Percentiles rank a stretch among this genome's conserved stretches.
Conservation (phyloP, 2,113 vertebrate genomes). For the Chaetorhynchus papuensis region DNA sequence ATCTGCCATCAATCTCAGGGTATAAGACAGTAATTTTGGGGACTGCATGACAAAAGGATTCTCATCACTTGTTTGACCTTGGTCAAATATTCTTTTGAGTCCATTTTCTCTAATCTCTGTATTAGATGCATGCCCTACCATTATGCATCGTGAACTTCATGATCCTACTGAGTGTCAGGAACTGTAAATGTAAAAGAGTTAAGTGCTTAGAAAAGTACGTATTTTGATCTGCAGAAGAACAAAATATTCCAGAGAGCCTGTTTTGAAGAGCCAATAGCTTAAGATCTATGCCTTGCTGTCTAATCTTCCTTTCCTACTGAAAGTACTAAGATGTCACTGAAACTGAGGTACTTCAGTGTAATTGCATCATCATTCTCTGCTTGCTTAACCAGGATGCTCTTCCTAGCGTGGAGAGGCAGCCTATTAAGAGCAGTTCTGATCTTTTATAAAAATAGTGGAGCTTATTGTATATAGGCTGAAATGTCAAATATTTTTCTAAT, state of each 20-base stretch:
- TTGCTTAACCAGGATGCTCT: neutral
- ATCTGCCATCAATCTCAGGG: neutral
- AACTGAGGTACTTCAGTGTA: neutral
- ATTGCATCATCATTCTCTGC: neutral
- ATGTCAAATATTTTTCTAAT: neutral
- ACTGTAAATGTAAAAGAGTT: neutral
- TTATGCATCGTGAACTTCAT: neutral
- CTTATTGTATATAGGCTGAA: neutral
- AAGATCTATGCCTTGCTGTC: neutral
- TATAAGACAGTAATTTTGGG: neutral
- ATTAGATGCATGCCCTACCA: neutral
- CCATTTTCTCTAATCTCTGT: neutral
- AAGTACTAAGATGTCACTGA: neutral
- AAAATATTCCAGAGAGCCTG: neutral
- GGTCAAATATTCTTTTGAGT: neutral
- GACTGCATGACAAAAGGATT: neutral
- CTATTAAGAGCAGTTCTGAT: conserved; percentile 18
- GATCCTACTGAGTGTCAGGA: neutral
- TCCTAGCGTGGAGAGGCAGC: neutral
- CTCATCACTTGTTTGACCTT: neutral
- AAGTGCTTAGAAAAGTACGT: neutral
- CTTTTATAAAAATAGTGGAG: neutral
- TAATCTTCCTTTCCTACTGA: neutral
- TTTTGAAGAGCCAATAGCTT: neutral
- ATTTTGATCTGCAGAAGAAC: neutral